Percentiles rank a stretch among this genome's conserved stretches.
phyloP scores from a whole-genome alignment of 2,113 vertebrate genomes.

The Lampris megalopsis region DNA sequence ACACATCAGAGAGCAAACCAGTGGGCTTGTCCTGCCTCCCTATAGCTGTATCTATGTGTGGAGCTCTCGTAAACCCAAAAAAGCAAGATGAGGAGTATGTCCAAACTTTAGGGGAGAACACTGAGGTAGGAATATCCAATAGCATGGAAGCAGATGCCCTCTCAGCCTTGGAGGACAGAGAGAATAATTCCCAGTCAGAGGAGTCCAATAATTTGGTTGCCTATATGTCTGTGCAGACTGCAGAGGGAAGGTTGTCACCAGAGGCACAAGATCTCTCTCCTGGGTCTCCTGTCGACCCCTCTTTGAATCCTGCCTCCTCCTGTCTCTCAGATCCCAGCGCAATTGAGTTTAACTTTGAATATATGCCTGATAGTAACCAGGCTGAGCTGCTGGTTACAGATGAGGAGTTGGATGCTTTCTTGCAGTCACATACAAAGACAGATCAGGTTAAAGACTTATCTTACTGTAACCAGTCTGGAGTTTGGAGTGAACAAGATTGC shows the following conservation, averaged over 20 bases:
- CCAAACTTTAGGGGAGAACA: conserved; percentile 47
- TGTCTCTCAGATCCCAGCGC: conserved; percentile 59
- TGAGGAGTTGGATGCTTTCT: conserved; percentile 93
- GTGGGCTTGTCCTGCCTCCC: conserved; percentile 82
- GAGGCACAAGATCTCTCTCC: conserved; percentile 43
- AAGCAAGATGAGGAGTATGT: conserved; percentile 49
- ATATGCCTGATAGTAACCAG: conserved; percentile 83
- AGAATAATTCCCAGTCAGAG: conserved; percentile 2
- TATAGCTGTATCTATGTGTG: conserved; percentile 82
- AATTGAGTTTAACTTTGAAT: conserved; percentile 78
- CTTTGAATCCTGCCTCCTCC: conserved; percentile 29
- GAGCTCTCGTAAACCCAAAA: conserved; percentile 74
- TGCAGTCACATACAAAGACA: conserved; percentile 82
- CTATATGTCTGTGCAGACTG: conserved; percentile 27
- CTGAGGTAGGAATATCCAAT: conserved; percentile 45
- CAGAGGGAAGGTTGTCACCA: conserved; percentile 49
- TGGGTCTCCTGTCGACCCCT: conserved; percentile 3
- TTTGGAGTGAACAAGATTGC: conserved; percentile 41
- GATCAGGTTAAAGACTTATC: conserved; percentile 38
- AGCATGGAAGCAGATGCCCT: conserved; percentile 51
- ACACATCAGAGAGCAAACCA: conserved; percentile 54
- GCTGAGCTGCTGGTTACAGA: conserved; percentile 86
- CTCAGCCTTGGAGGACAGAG: conserved; percentile 26
- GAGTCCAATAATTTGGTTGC: not conserved
- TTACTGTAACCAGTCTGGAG: conserved; percentile 20